These are phyloP conservation scores for Streptopelia turtur DNA, from an alignment of 2,797 vertebrate species.

Conservation along the genomic window DNA sequence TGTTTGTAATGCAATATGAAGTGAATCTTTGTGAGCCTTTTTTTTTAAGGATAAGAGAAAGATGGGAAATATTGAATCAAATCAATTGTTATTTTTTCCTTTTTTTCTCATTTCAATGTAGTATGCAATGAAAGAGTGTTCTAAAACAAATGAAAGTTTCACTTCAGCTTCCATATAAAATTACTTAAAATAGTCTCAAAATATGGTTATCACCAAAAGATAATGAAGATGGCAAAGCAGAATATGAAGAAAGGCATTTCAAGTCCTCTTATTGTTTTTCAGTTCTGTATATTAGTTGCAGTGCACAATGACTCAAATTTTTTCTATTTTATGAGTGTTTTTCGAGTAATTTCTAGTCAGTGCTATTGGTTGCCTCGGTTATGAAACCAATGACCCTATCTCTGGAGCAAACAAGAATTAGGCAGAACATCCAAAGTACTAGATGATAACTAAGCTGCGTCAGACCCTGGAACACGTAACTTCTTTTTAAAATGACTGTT, in stretches of 20 bases:
- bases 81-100: not conserved
- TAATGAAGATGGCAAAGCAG: constrained; percentile 24
- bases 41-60: constrained; percentile 25
- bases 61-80: constrained; percentile 22
- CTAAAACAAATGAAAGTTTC: constrained; percentile 29
- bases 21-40: constrained; percentile 12
- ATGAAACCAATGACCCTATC: not conserved
- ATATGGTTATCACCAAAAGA: constrained; percentile 11
- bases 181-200: constrained; percentile 19
- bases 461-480: not conserved
- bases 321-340: not conserved
- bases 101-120: not conserved
- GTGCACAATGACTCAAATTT: not conserved
- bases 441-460: not conserved
- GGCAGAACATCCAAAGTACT: not conserved
- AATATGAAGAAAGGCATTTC: constrained; percentile 18
- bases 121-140: not conserved
- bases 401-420: not conserved
- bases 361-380: not conserved
- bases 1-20: constrained; percentile 41
- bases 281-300: not conserved
- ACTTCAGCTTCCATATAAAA: constrained; percentile 18
- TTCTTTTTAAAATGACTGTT: not conserved
- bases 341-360: not conserved
- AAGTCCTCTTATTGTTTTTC: constrained; percentile 5